Conservation (phyloP, 2,888 invertebrate genomes). For the Platycheirus albimanus region DNA sequence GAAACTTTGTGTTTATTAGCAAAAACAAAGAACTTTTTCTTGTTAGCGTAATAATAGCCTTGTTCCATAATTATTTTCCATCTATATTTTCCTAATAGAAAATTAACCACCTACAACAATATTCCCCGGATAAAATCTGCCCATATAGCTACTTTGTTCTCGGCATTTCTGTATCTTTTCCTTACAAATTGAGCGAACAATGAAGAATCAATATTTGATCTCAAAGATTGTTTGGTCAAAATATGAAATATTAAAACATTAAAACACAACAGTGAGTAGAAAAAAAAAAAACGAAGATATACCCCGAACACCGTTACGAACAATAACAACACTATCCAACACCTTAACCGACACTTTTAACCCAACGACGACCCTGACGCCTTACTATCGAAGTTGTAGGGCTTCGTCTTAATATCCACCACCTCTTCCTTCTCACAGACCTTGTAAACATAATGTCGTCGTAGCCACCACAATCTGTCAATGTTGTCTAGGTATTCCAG, state of each 20-base stretch:
- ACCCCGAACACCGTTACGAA: neutral
- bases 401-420: too few species aligned
- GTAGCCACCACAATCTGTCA: slow-evolving; percentile 45
- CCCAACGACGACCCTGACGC: slow-evolving; percentile 3
- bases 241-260: slow-evolving; percentile 41
- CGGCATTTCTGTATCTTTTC: slow-evolving; percentile 17
- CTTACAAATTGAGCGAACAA: slow-evolving; percentile 57
- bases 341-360: slow-evolving; percentile 51
- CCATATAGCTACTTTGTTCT: neutral
- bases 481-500: slow-evolving; percentile 56
- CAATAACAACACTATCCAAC: slow-evolving; percentile 44
- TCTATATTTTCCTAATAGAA: slow-evolving; percentile 43
- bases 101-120: slow-evolving; percentile 34
- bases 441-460: slow-evolving; percentile 40
- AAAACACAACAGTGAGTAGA: slow-evolving; percentile 11
- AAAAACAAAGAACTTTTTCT: slow-evolving; percentile 41
- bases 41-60: slow-evolving; percentile 47
- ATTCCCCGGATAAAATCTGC: slow-evolving; percentile 7
- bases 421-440: too few species aligned
- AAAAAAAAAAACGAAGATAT: slow-evolving; percentile 5
- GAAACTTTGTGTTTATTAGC: too few species aligned
- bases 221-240: slow-evolving; percentile 55
- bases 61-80: slow-evolving; percentile 50
- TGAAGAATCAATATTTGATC: slow-evolving; percentile 68
- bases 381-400: too few species aligned